These are phyloP conservation scores for Agrochola litura DNA, from an alignment of 2,888 invertebrate genomes.

Conservation along the genomic window DNA sequence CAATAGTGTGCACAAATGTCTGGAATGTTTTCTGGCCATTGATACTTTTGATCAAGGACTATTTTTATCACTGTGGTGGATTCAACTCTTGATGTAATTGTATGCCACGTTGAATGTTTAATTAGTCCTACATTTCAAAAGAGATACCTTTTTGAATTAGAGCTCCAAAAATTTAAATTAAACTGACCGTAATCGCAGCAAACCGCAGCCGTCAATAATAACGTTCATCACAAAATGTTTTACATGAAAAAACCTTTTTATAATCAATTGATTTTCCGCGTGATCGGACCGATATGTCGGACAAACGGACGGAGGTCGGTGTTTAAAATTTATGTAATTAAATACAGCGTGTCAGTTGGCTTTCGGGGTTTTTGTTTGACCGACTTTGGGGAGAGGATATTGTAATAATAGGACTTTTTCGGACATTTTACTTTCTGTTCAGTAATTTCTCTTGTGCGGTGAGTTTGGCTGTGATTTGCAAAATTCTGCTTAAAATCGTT, in stretches of 20 bases:
- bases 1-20: not conserved
- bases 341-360: slow-evolving; percentile 74
- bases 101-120: not conserved
- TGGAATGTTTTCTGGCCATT: not conserved
- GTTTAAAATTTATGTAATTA: slow-evolving; percentile 74
- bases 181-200: slow-evolving; percentile 57
- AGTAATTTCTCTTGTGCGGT: not conserved
- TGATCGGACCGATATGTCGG: slow-evolving; percentile 72
- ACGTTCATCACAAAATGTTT: slow-evolving; percentile 71
- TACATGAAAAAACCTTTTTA: slow-evolving; percentile 74
- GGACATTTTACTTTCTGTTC: slow-evolving; percentile 4
- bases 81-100: not conserved
- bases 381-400: slow-evolving; percentile 46
- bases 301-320: slow-evolving; percentile 71
- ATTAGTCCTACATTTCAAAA: slow-evolving; percentile 34
- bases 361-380: slow-evolving; percentile 66
- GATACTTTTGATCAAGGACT: not conserved
- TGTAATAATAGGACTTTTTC: slow-evolving; percentile 43
- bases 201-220: slow-evolving; percentile 66
- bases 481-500: not conserved
- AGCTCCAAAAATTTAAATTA: slow-evolving; percentile 59
- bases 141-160: slow-evolving; percentile 51
- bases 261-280: slow-evolving; percentile 76
- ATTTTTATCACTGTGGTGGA: not conserved
- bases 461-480: not conserved